Evolutionary conservation across 2,113 vertebrate genomes (phyloP).

Genomic region (Megaceryle maxima): DNA sequence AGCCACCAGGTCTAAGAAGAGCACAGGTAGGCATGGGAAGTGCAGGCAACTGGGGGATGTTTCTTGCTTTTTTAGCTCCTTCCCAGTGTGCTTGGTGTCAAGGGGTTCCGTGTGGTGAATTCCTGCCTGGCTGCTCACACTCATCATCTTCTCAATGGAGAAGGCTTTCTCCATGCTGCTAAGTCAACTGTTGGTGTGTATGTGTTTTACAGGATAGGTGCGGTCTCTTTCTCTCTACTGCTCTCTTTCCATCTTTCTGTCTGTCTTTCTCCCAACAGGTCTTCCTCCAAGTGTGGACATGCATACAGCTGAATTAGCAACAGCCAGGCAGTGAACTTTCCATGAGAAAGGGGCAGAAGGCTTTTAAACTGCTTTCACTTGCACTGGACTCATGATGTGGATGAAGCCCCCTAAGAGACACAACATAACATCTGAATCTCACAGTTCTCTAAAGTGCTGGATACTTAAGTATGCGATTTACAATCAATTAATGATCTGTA

Average conservation of each 20-base stretch:
- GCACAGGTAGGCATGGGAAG: accelerated
- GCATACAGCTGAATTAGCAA: not conserved
- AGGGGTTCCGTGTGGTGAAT: not conserved
- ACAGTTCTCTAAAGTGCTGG: not conserved
- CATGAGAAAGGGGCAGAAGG: not conserved
- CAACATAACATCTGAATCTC: not conserved
- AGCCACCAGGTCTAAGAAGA: not conserved
- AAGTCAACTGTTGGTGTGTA: not conserved
- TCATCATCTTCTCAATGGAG: not conserved
- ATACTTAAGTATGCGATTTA: constrained; percentile 13
- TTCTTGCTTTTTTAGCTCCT: not conserved
- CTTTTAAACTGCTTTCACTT: not conserved
- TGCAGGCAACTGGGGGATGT: accelerated
- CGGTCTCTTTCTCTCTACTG: not conserved
- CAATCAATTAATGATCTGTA: not conserved
- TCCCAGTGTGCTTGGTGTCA: not conserved
- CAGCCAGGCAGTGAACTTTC: not conserved
- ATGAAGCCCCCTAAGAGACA: not conserved
- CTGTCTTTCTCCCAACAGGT: not conserved
- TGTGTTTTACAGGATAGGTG: not conserved
- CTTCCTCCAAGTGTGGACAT: accelerated
- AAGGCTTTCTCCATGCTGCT: not conserved
- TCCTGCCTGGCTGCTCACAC: not conserved
- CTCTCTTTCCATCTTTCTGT: too few relatives aligned
- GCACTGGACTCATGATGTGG: not conserved